Evolutionary conservation across 2,888 invertebrate genomes (phyloP), one percentile per base, ranked within the genome.

Genomic region (Pteria penguin): DNA sequence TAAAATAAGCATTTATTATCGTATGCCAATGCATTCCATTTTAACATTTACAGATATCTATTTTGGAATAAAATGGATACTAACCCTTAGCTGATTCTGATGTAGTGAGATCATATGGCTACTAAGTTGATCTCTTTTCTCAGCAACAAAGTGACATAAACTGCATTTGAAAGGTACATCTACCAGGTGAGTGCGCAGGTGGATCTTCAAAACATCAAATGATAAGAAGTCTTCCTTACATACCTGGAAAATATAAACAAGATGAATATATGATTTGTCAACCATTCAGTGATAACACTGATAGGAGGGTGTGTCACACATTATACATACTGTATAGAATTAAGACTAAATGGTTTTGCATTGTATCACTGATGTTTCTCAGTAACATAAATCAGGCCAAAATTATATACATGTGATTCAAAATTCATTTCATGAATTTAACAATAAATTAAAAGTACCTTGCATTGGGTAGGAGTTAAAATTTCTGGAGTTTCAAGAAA

Each of bases 161-260:
- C 83, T 87, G 81, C 91, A 91, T n/a, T 84, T 84, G 69, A 86
- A 84, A 0, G 86, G 82, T 4, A 82, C 78, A 65, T 88, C 87
- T 31, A 88, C 87, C 57, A 90, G 80, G 69, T 91, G 91, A 4
- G 86, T 83, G 4, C 87, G 82, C 72, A 90, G 76, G 77, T 91
- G 91, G 36, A 84, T 78, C 60, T 82, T 83, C 54, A 89, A 72
- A 1, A 81, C 81, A 36, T 87, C 86, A 22, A 83, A 29, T 8
- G 84, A 80, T 33, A 75, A 29, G 32, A 84, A 84, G 29, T 87
- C 86, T 45, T 75, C 75, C 29, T 75, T 57, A 75, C 75, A 75
- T 2, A 65, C 70, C 70, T 69, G 8, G 18, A 45, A 45, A 45
- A 18, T n/a, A n/a, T n/a, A n/a, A n/a, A n/a, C n/a, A n/a, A n/a